Percentiles rank a stretch among this genome's conserved stretches.
Evolutionary conservation across 2,888 invertebrate species (phyloP).

Genomic region (Harpalus rufipes): DNA sequence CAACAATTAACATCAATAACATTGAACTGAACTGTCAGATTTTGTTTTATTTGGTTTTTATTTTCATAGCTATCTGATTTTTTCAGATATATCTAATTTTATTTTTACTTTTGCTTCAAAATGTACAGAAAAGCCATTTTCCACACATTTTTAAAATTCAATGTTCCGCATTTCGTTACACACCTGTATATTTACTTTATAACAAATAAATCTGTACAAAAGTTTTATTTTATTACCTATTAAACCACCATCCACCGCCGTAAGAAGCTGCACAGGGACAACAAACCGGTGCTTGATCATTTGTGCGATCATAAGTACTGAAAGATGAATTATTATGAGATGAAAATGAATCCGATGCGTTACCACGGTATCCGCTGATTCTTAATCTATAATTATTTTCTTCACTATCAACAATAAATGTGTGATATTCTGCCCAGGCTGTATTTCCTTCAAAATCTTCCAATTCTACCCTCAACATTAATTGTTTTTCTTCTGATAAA

Average conservation of each 20-base stretch:
- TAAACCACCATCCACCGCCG: slow-evolving; percentile 83
- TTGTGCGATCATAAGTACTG: slow-evolving; percentile 78
- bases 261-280: slow-evolving; percentile 80
- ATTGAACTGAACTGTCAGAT: too few species aligned
- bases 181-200: too few species aligned
- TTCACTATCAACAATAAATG: slow-evolving; percentile 76
- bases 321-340: slow-evolving; percentile 79
- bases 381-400: slow-evolving; percentile 76
- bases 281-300: slow-evolving; percentile 78
- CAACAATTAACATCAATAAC: too few species aligned
- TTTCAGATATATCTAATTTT: too few species aligned
- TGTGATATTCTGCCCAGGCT: slow-evolving; percentile 79
- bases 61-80: too few species aligned
- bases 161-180: too few species aligned
- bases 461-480: slow-evolving; percentile 78
- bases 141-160: too few species aligned
- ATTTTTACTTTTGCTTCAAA: too few species aligned
- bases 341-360: slow-evolving; percentile 79
- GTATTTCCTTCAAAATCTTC: slow-evolving; percentile 77
- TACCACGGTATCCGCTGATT: slow-evolving; percentile 78
- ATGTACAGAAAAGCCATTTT: too few species aligned
- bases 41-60: too few species aligned
- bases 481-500: slow-evolving; percentile 75
- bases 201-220: background rate
- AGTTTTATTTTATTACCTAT: slow-evolving; percentile 75